These are phyloP conservation scores for Megalops cyprinoides DNA, from an alignment of 2,797 vertebrate genomes.

Conservation along the genomic window DNA sequence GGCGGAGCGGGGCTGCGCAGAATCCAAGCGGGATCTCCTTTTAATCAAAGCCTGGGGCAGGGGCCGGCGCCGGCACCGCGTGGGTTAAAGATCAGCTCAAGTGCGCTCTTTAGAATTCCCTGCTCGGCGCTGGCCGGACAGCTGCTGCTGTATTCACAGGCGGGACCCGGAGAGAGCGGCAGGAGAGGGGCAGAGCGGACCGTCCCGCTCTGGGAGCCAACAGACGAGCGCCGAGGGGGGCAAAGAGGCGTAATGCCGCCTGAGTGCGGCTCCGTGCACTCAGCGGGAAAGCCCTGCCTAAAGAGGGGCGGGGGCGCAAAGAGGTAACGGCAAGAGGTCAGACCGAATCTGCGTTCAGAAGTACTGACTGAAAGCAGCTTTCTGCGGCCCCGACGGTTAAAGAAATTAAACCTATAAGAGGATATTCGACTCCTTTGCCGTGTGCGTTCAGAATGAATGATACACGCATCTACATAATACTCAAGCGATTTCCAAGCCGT, in stretches of 20 bases:
- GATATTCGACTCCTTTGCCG: background rate
- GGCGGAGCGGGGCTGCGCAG: background rate
- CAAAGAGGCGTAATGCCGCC: background rate
- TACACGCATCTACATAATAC: too few species aligned
- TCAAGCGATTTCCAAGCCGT: too few species aligned
- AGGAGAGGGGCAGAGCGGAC: background rate
- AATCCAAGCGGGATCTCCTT: background rate
- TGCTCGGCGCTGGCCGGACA: conserved; percentile 1
- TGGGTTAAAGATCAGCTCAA: background rate
- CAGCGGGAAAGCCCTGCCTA: background rate
- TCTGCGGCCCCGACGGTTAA: background rate
- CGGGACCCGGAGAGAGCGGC: background rate
- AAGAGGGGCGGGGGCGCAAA: background rate
- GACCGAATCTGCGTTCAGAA: background rate
- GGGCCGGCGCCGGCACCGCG: background rate
- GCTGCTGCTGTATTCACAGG: conserved; percentile 12
- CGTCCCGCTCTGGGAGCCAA: background rate
- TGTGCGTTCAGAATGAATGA: background rate
- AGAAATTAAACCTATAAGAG: conserved; percentile 21
- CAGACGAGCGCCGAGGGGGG: background rate
- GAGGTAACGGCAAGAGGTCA: background rate
- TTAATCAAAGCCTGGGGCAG: conserved; percentile 16
- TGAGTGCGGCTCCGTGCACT: background rate
- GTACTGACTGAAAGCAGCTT: background rate
- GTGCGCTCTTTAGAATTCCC: conserved; percentile 27